These are phyloP conservation scores for Tipula unca DNA, from an alignment of 2,888 invertebrate species.

Conservation along the genomic window DNA sequence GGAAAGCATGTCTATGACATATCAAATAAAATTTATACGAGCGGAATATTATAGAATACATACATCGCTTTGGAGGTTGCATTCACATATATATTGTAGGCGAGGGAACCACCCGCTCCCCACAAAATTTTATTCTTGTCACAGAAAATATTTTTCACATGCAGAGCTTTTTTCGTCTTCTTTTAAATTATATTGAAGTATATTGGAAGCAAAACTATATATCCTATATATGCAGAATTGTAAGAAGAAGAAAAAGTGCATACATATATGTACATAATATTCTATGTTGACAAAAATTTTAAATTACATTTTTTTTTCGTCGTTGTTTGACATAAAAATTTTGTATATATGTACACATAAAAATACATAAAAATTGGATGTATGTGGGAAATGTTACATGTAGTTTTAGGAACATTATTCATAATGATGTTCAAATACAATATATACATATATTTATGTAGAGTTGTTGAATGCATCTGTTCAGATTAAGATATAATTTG, in stretches of 20 bases:
- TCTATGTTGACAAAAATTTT: background rate
- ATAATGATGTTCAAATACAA: conserved; percentile 1
- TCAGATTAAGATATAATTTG: background rate
- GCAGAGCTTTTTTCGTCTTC: background rate
- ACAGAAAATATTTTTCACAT: background rate
- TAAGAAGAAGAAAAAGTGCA: background rate
- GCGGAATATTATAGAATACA: background rate
- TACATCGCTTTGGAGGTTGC: background rate
- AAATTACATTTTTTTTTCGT: background rate
- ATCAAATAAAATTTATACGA: background rate
- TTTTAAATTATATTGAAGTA: background rate
- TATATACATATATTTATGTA: background rate
- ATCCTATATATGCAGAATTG: background rate
- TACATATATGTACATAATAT: background rate
- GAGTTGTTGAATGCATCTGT: background rate
- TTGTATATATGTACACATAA: background rate
- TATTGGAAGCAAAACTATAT: background rate
- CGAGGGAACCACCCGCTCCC: background rate
- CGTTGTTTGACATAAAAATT: background rate
- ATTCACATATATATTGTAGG: background rate
- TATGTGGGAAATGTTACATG: background rate
- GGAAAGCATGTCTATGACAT: background rate
- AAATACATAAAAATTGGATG: background rate
- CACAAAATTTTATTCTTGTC: background rate
- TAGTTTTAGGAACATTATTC: background rate